Conservation (phyloP, 2,797 vertebrate genomes). For the Tympanoctomys barrerae region DNA sequence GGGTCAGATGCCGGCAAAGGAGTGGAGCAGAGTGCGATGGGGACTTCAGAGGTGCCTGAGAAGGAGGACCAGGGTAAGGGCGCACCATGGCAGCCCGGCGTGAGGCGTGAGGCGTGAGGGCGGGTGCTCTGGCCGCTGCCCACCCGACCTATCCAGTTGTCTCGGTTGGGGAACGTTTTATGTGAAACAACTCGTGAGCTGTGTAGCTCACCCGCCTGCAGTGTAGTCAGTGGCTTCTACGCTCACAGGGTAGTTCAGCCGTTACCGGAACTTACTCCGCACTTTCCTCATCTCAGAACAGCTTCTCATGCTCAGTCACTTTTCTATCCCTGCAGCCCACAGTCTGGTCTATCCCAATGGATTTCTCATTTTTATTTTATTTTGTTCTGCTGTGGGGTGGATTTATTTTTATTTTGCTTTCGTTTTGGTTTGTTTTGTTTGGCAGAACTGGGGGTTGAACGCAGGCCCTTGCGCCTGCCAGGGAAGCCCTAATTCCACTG, state of each 20-base stretch:
- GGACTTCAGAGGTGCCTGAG: conserved; percentile 81
- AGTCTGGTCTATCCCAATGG: not conserved
- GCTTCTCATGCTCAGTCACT: not conserved
- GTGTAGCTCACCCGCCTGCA: not conserved
- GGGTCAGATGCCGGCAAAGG: conserved; percentile 81
- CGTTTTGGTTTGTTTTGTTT: not conserved
- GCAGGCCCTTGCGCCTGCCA: too few relatives aligned
- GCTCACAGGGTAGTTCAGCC: not conserved
- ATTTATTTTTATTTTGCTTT: not conserved
- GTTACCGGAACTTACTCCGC: not conserved
- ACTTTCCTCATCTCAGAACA: not conserved
- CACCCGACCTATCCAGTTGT: not conserved
- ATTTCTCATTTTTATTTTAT: not conserved
- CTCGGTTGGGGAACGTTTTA: not conserved
- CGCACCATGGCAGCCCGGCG: not conserved
- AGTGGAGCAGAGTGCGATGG: conserved; percentile 83
- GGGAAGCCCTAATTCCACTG: too few relatives aligned
- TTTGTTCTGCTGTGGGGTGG: not conserved
- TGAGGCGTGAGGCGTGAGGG: too few relatives aligned
- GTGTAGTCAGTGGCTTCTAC: not conserved
- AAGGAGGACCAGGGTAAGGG: conserved; percentile 87
- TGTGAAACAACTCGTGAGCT: not conserved
- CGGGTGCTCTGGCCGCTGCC: too few relatives aligned
- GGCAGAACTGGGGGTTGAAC: not conserved
- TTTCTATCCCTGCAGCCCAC: not conserved